phyloP scores from a whole-genome alignment of 2,888 invertebrate species.

The Drosophila merina region DNA sequence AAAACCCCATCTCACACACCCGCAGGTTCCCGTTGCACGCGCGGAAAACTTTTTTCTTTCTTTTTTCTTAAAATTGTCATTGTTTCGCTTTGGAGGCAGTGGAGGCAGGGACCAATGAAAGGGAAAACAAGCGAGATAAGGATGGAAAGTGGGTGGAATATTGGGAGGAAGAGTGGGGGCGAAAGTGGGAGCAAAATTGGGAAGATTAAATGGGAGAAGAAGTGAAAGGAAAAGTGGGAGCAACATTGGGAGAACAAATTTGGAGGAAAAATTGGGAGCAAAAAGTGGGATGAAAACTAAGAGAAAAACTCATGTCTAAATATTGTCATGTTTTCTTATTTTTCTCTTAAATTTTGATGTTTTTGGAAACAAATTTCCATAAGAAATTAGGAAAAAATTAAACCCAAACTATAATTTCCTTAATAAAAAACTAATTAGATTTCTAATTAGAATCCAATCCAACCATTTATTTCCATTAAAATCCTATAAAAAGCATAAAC shows the following conservation, averaged over 20 bases:
- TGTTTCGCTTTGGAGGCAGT: neutral
- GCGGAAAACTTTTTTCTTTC: slow-evolving; percentile 20
- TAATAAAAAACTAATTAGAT: too few species aligned
- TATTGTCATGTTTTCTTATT: neutral
- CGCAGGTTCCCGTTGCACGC: neutral
- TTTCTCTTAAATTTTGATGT: neutral
- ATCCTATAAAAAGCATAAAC: too few species aligned
- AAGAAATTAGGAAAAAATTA: too few species aligned
- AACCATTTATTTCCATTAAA: too few species aligned
- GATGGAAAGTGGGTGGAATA: slow-evolving; percentile 19
- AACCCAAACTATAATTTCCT: too few species aligned
- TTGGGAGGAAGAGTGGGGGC: neutral
- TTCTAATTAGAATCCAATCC: too few species aligned
- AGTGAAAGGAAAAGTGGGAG: slow-evolving; percentile 1
- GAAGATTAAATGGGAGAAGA: slow-evolving; percentile 5
- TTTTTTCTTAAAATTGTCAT: slow-evolving; percentile 15
- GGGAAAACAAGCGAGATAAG: slow-evolving; percentile 20
- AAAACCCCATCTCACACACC: too few species aligned
- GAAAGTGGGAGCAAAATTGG: neutral
- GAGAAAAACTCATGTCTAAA: slow-evolving; percentile 6
- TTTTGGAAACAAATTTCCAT: too few species aligned
- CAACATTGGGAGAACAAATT: too few species aligned
- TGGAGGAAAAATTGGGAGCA: slow-evolving; percentile 8
- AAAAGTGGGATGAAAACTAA: neutral
- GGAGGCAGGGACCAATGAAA: too few species aligned